Conservation (phyloP, 2,888 invertebrate genomes). For the Agonopterix heracliana region DNA sequence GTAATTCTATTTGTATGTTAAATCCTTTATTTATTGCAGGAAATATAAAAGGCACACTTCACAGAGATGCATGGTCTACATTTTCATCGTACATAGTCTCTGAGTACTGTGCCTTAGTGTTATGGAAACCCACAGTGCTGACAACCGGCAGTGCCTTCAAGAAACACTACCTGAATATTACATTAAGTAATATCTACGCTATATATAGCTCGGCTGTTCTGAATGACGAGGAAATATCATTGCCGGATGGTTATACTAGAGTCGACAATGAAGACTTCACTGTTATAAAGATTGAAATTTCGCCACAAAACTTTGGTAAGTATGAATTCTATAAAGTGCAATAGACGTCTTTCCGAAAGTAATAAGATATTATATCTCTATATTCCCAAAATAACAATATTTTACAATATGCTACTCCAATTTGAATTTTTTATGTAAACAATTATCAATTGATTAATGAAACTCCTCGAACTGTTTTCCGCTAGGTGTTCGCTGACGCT, state of each 20-base stretch:
- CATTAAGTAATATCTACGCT: constrained; percentile 56
- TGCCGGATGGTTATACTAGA: constrained; percentile 46
- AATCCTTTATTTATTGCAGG: constrained; percentile 40
- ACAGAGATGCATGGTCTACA: constrained; percentile 65
- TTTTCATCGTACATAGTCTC: constrained; percentile 60
- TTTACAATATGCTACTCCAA: no score
- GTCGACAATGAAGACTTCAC: constrained; percentile 45
- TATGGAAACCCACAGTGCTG: constrained; percentile 61
- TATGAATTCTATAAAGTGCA: background rate
- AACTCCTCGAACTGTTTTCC: no score
- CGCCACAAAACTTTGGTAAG: constrained; percentile 38
- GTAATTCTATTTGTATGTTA: no score
- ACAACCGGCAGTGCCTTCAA: constrained; percentile 64
- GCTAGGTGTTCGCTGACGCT: no score
- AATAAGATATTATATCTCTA: no score
- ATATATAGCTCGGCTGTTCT: constrained; percentile 54
- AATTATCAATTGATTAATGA: no score
- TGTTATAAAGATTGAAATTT: constrained; percentile 43
- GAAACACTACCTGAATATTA: constrained; percentile 66
- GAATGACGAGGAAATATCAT: constrained; percentile 29
- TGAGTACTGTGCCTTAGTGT: constrained; percentile 54
- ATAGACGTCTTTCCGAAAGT: no score
- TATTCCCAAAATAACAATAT: no score
- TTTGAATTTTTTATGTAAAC: no score
- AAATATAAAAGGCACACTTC: constrained; percentile 62